Conservation (phyloP, 2,113 vertebrate genomes). For the Genyomyrus donnyi region DNA sequence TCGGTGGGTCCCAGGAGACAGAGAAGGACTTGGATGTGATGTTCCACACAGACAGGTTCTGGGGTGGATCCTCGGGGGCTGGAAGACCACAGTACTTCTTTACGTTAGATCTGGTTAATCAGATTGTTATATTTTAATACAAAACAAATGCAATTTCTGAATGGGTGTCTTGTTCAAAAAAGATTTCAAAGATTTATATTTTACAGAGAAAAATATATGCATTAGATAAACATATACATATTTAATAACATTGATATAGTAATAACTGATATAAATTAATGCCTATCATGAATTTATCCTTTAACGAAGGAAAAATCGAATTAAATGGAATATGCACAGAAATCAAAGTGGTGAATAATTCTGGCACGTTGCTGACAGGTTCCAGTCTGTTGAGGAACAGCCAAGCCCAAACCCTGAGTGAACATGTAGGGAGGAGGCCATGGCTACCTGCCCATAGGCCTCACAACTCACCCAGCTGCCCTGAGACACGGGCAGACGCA, state of each 20-base stretch:
- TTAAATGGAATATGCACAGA: background rate
- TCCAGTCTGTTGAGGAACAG: background rate
- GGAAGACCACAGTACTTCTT: slow-evolving; percentile 31
- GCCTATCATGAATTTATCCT: background rate
- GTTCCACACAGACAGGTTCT: slow-evolving; percentile 67
- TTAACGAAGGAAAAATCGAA: background rate
- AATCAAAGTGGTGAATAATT: background rate
- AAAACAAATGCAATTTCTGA: background rate
- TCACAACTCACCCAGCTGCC: background rate
- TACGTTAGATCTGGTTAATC: background rate
- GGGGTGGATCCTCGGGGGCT: slow-evolving; percentile 90
- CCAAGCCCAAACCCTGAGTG: background rate
- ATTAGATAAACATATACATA: background rate
- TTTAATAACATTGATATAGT: background rate
- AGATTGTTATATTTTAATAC: background rate
- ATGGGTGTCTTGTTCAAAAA: background rate
- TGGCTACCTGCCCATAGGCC: background rate
- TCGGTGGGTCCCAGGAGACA: slow-evolving; percentile 78
- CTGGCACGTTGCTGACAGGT: background rate
- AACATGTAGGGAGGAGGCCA: background rate
- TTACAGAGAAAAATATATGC: background rate
- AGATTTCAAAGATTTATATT: background rate
- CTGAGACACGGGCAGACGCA: background rate
- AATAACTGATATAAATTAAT: background rate
- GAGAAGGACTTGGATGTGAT: slow-evolving; percentile 74